Conservation (phyloP, 2,113 vertebrate species). For the Hippocampus abdominalis region DNA sequence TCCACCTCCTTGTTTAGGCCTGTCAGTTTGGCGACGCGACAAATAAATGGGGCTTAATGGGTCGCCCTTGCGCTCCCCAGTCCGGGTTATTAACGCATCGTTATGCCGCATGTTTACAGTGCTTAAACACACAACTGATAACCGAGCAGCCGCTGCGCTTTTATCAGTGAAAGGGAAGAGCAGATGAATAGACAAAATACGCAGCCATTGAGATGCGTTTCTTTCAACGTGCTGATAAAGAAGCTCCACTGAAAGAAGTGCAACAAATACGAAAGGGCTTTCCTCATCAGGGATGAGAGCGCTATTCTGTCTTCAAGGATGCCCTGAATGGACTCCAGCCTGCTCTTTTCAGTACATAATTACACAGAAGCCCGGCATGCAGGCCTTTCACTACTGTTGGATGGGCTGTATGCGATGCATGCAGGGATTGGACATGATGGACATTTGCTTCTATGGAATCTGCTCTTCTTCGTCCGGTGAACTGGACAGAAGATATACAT, state of each 20-base stretch:
- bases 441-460: conserved; percentile 22
- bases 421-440: not conserved
- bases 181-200: conserved; percentile 34
- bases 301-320: conserved; percentile 47
- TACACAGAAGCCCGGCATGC: conserved; percentile 25
- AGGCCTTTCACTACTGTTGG: conserved; percentile 29
- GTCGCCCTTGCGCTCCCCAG: not conserved
- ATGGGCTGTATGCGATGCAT: not conserved
- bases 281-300: conserved; percentile 44
- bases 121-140: conserved; percentile 30
- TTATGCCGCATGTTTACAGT: conserved; percentile 32
- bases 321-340: conserved; percentile 51
- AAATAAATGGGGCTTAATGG: conserved; percentile 20
- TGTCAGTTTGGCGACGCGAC: conserved; percentile 37
- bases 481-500: conserved; percentile 10
- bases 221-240: conserved; percentile 45
- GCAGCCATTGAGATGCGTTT: conserved; percentile 30
- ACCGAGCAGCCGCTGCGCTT: conserved; percentile 31
- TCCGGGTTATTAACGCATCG: conserved; percentile 22
- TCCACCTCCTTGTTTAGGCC: conserved; percentile 46
- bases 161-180: conserved; percentile 26
- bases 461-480: conserved; percentile 11
- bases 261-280: conserved; percentile 24
- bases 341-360: conserved; percentile 35
- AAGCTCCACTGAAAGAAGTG: conserved; percentile 32